Conservation (phyloP, 2,888 invertebrate species). For the Drosophila emarginata region DNA sequence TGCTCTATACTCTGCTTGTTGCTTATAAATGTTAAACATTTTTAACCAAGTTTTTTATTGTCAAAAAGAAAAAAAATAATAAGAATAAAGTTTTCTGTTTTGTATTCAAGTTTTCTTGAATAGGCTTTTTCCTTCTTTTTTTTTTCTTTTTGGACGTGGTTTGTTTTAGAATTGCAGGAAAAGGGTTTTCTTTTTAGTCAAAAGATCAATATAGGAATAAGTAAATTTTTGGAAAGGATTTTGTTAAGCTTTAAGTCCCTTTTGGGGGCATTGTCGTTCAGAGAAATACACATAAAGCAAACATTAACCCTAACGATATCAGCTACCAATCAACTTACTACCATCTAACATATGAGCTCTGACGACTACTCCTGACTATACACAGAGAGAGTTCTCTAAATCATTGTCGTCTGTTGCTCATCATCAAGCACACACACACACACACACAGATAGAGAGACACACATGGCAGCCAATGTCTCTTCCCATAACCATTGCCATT, state of each 20-base stretch:
- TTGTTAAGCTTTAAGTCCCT: neutral
- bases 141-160: slow-evolving; percentile 16
- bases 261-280: neutral
- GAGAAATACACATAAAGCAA: slow-evolving; percentile 6
- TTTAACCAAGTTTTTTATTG: slow-evolving; percentile 54
- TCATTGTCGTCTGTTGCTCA: slow-evolving; percentile 73
- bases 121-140: neutral
- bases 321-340: slow-evolving; percentile 23
- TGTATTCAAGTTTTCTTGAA: slow-evolving; percentile 11
- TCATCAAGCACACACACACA: slow-evolving; percentile 24
- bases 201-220: neutral
- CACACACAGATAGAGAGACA: neutral
- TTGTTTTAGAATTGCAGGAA: neutral
- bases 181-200: neutral
- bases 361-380: slow-evolving; percentile 34
- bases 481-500: slow-evolving; percentile 16
- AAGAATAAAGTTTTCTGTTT: slow-evolving; percentile 9
- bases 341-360: slow-evolving; percentile 31
- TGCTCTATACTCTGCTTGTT: slow-evolving; percentile 7
- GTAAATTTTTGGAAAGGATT: neutral
- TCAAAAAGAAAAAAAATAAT: slow-evolving; percentile 20
- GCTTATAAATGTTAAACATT: slow-evolving; percentile 33
- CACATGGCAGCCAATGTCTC: slow-evolving; percentile 9
- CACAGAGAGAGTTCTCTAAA: slow-evolving; percentile 50
- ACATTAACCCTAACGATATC: slow-evolving; percentile 23